Percentiles rank a stretch among this genome's conserved stretches.
These are phyloP conservation scores for Meloidogyne exigua DNA, from an alignment of 1,140 invertebrate species.

Conservation along the genomic window DNA sequence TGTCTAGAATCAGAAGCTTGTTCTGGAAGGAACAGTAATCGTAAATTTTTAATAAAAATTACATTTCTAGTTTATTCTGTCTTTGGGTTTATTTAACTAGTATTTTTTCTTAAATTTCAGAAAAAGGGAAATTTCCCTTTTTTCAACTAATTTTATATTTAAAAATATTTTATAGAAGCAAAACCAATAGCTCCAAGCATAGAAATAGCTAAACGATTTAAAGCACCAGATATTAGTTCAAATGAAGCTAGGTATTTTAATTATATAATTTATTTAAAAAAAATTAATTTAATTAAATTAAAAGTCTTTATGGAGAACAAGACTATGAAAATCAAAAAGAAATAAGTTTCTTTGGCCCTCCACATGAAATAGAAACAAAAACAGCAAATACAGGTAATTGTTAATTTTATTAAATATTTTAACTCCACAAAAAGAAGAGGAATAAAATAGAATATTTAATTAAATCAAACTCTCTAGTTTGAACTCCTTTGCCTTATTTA, in stretches of 20 bases:
- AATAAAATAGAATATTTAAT: too few species aligned
- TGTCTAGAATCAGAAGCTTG: not conserved
- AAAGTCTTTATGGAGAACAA: constrained; percentile 46
- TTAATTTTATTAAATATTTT: too few species aligned
- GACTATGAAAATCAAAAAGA: constrained; percentile 45
- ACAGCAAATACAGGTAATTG: not conserved
- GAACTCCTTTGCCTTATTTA: too few species aligned
- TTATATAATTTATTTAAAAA: not conserved
- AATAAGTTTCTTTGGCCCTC: constrained; percentile 43
- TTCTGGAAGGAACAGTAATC: not conserved
- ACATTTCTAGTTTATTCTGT: too few species aligned
- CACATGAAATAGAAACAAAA: constrained; percentile 3
- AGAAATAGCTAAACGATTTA: constrained; percentile 39
- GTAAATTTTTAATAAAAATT: not conserved
- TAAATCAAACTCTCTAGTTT: too few species aligned
- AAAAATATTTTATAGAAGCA: constrained; percentile 3
- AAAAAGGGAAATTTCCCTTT: not conserved
- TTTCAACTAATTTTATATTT: not conserved
- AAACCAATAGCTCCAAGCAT: constrained; percentile 35
- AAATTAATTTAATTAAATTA: not conserved
- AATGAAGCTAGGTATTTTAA: constrained; percentile 22
- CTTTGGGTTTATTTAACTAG: too few species aligned
- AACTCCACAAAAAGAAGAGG: too few species aligned
- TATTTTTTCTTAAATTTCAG: too few species aligned
- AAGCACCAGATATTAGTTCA: constrained; percentile 15